Conservation (phyloP, 2,113 vertebrate genomes). For the Passer domesticus region DNA sequence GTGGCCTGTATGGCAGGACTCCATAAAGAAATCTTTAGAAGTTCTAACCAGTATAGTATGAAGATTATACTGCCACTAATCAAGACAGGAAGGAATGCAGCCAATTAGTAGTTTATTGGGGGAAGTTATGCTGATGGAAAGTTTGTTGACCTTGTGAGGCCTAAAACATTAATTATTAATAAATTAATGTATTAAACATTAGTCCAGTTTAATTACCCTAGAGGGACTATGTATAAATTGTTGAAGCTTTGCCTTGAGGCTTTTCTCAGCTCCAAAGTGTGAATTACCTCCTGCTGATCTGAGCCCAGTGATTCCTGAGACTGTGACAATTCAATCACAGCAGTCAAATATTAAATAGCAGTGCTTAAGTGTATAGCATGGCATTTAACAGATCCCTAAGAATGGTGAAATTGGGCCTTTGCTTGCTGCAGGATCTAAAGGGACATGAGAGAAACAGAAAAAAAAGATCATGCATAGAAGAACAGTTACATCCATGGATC, state of each 20-base stretch:
- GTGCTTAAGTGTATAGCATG: neutral
- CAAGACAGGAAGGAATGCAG: neutral
- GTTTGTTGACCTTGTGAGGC: neutral
- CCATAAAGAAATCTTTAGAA: neutral
- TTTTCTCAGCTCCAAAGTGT: neutral
- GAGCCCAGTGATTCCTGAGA: neutral
- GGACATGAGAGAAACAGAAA: neutral
- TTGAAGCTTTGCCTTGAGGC: neutral
- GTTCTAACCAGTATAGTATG: neutral
- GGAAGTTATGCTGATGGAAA: neutral
- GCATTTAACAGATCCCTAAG: neutral
- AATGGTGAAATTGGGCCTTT: neutral
- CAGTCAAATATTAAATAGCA: neutral
- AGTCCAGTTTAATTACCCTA: neutral
- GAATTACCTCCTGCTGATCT: neutral
- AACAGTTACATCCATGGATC: neutral
- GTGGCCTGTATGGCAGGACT: neutral
- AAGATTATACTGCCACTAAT: neutral
- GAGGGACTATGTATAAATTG: neutral
- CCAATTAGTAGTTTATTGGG: neutral
- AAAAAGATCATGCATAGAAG: neutral
- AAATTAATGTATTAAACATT: neutral
- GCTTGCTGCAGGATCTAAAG: neutral
- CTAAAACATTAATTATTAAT: neutral
- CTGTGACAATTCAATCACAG: neutral